These are phyloP conservation scores for Trachemys scripta DNA, from an alignment of 2,113 vertebrate genomes.

Conservation along the genomic window DNA sequence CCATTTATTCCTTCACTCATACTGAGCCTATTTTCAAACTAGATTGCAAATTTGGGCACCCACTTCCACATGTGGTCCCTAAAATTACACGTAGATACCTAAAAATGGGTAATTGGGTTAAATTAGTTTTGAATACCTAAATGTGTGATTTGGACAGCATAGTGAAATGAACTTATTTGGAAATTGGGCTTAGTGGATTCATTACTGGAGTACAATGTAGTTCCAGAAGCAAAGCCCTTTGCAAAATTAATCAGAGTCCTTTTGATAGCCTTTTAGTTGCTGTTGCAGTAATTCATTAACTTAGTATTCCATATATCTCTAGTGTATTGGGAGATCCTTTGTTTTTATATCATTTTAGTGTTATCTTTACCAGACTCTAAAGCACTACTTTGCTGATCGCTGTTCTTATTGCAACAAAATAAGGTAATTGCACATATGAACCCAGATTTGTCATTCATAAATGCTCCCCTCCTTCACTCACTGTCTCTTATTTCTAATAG, in stretches of 20 bases:
- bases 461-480: neutral
- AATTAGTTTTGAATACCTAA: neutral
- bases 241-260: neutral
- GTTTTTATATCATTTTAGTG: neutral
- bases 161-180: neutral
- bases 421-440: neutral
- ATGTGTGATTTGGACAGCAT: neutral
- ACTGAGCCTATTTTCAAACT: neutral
- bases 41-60: neutral
- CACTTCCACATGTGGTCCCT: neutral
- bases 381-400: neutral
- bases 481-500: neutral
- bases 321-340: conserved; percentile 9
- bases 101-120: neutral
- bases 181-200: neutral
- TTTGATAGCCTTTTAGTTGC: neutral
- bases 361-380: neutral
- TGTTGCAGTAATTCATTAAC: rapidly evolving
- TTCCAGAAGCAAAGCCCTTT: neutral
- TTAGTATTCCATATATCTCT: neutral
- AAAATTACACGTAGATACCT: neutral
- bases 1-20: neutral
- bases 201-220: neutral
- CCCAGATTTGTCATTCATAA: neutral
- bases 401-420: neutral